Percentiles rank a stretch among this genome's conserved stretches.
Conservation (phyloP, 2,797 vertebrate genomes). For the Heteromormyrus szaboi region DNA sequence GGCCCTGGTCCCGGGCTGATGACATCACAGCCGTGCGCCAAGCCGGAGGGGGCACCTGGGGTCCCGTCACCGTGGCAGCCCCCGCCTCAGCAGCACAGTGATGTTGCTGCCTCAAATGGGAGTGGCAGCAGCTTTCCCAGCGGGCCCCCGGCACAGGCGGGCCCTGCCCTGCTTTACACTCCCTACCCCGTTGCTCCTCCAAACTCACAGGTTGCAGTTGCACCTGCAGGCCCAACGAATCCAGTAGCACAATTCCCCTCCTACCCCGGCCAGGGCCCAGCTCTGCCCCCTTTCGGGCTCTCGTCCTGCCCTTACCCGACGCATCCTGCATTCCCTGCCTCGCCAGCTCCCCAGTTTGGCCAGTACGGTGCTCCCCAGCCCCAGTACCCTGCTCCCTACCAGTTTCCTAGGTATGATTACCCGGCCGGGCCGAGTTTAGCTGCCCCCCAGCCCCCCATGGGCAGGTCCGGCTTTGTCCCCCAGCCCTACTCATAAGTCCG, state of each 20-base stretch:
- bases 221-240: slow-evolving; percentile 47
- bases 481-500: slow-evolving; percentile 65
- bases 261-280: slow-evolving; percentile 53
- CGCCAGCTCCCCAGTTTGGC: slow-evolving; percentile 56
- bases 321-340: slow-evolving; percentile 62
- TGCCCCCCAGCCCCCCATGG: slow-evolving; percentile 57
- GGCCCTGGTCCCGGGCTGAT: background rate
- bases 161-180: slow-evolving; percentile 50
- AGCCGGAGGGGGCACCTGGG: slow-evolving; percentile 35
- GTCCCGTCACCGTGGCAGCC: slow-evolving; percentile 51
- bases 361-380: slow-evolving; percentile 53
- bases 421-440: slow-evolving; percentile 49
- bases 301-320: slow-evolving; percentile 66
- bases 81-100: slow-evolving; percentile 34
- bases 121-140: slow-evolving; percentile 38
- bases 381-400: slow-evolving; percentile 56
- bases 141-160: slow-evolving; percentile 39
- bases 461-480: slow-evolving; percentile 65
- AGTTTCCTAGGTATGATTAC: slow-evolving; percentile 57
- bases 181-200: slow-evolving; percentile 57
- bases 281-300: slow-evolving; percentile 40
- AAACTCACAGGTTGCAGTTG: slow-evolving; percentile 26
- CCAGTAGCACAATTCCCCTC: slow-evolving; percentile 55
- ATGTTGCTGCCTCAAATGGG: slow-evolving; percentile 19
- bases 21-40: slow-evolving; percentile 44